Evolutionary conservation across 1,140 invertebrate genomes (phyloP).

Genomic region (Atopsyche davidsoni): DNA sequence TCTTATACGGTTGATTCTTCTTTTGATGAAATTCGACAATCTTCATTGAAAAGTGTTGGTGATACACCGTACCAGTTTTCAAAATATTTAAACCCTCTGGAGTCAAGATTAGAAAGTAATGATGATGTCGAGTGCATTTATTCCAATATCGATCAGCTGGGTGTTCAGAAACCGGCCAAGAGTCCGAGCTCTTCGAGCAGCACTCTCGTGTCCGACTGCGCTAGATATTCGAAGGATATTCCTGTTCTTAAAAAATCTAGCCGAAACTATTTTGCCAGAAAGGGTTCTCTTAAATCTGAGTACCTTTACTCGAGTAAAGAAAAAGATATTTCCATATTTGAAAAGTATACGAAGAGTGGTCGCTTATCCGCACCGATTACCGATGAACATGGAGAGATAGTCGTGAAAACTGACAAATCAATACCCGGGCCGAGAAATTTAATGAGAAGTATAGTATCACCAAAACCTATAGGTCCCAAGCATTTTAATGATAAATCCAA

Average conservation of each 20-base stretch:
- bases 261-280: constrained; percentile 3
- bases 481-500: no score
- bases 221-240: constrained; percentile 4
- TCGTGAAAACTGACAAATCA: neutral
- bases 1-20: neutral
- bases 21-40: no score
- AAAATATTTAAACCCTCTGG: no score
- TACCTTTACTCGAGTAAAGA: neutral
- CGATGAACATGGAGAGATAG: neutral
- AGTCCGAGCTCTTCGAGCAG: constrained; percentile 26
- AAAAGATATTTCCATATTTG: constrained; percentile 2
- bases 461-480: no score
- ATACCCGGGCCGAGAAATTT: neutral
- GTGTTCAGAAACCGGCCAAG: constrained; percentile 1
- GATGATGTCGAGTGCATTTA: no score
- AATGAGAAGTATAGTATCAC: neutral
- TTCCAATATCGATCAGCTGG: neutral
- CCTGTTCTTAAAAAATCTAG: neutral
- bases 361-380: constrained; percentile 3
- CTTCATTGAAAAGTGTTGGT: no score
- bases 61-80: no score
- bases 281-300: constrained; percentile 11
- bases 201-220: constrained; percentile 23
- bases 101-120: no score
- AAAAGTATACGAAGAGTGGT: neutral